Base-by-base conservation (phyloP, 2,113 vertebrate species). In the Myanophis thanlyinensis region DNA sequence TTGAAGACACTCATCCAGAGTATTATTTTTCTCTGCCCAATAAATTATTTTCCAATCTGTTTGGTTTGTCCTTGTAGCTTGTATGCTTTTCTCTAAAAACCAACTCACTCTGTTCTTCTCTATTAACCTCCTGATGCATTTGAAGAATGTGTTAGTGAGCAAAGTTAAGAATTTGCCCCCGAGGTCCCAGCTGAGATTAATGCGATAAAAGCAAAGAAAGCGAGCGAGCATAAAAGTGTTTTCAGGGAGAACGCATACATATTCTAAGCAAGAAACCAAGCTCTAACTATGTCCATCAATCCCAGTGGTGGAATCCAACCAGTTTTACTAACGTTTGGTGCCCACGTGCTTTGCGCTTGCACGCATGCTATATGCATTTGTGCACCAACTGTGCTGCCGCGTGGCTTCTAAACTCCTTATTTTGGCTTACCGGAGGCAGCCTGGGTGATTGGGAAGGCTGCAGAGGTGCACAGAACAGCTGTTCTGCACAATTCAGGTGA, bases 91-190 rank as follows among this genome's bases (percentile, higher is more conserved):
- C 53, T 80, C 18, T 62, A 27, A 35, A 91, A 85, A 53, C 27
- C 22, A 80, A 80, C 59, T 67, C 27, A 30, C 27, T 30, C 40
- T 18, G 15, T 89, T 92, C 49, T 84, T 80, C 25, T 54, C 11
- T 53, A 88, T 88, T 92, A 92, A 80, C 48, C 59, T 88, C 35
- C 30, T 84, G 86, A 52, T 88, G n/a, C 15, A 11, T 84, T 54
- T 84, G 40, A 84, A 89, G 49, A 47, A 54, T 89, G 88, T 92
- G 49, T 51, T 89, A 47, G 62, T 35, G 73, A 47, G 0, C 0
- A 44, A 94, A 13, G 91, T 94, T 92, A 46, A 90, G 92, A 80
- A 91, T 92, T 35, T 93, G 52, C 0, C 89, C 89, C 88, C 85
- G 35, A 90, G 52, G 56, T 94, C 46, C 59, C 20, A 35, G 56